Base-by-base conservation (phyloP, 2,888 invertebrate genomes). In the Pachymerium ferrugineum region DNA sequence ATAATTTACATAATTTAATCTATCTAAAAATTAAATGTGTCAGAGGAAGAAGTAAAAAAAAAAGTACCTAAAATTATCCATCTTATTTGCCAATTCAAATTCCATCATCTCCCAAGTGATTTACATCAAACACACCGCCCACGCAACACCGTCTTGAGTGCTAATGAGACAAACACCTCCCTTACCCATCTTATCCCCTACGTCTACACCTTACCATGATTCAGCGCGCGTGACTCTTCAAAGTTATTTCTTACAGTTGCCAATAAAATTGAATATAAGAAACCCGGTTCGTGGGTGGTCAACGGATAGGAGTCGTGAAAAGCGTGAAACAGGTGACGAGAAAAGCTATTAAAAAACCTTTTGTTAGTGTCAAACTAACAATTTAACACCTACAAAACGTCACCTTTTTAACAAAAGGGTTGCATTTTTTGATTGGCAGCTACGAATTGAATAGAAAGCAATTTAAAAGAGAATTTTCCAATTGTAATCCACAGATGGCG, bases 161-260 rank as follows among this genome's bases (percentile, higher is more conserved):
- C 62, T 62, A 62, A 62, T 62, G 62, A 62, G 62, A 62, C 62
- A 62, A n/a, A 62, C 62, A 62, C 62, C 62, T 62, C 62, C 62
- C 62, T 62, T 62, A 62, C 62, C 28, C 62, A 22, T 12, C 62
- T 25, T 62, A 62, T 62, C 28, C 62, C 38, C 14, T 38, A 28
- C 62, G 28, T 62, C 62, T 28, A 28, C 62, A 62, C 62, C 62
- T 62, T 62, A 62, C 62, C 62, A 62, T 62, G 62, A 62, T 62
- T 62, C 62, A 62, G 62, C 62, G 62, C 62, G 62, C 62, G 62
- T 62, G 62, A 62, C 62, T 62, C 62, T 54, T 62, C 62, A 62
- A 62, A 25, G 25, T 62, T 28, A 25, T 22, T 16, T 28, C 62
- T 62, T 62, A 25, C 62, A 25, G 25, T 28, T 62, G 62, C 28